Conservation (phyloP, 1,140 invertebrate species). For the Diploscapter pachys region DNA sequence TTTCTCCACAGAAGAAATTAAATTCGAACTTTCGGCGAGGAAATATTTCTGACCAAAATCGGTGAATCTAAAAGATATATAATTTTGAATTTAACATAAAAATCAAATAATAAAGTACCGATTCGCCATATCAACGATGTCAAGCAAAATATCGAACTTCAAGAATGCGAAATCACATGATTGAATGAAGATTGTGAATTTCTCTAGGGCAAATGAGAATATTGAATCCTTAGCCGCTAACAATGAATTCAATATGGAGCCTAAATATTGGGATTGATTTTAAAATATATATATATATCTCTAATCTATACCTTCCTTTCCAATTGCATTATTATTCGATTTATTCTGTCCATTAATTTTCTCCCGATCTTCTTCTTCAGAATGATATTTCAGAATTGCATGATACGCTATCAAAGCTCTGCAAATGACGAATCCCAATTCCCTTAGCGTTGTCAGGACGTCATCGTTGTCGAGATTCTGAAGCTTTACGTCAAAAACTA, state of each 20-base stretch:
- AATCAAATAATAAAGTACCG: slow-evolving; percentile 18
- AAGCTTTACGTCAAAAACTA: slow-evolving; percentile 14
- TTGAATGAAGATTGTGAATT: slow-evolving; percentile 39
- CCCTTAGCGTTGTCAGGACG: slow-evolving; percentile 29
- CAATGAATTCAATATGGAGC: slow-evolving; percentile 25
- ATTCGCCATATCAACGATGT: slow-evolving; percentile 50
- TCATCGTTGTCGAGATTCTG: slow-evolving; percentile 26
- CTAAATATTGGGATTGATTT: not conserved
- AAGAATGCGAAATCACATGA: slow-evolving; percentile 41
- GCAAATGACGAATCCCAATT: slow-evolving; percentile 45
- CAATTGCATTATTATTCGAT: slow-evolving; percentile 26
- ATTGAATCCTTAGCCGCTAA: slow-evolving; percentile 30
- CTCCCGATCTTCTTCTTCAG: slow-evolving; percentile 37
- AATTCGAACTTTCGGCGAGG: slow-evolving; percentile 34
- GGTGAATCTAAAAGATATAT: slow-evolving; percentile 31
- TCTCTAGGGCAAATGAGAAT: slow-evolving; percentile 38
- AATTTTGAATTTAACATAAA: slow-evolving; percentile 14
- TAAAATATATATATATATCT: no score
- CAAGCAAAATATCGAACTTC: slow-evolving; percentile 52
- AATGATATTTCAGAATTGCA: slow-evolving; percentile 43
- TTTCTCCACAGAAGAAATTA: slow-evolving; percentile 40
- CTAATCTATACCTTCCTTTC: not conserved
- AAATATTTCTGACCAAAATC: slow-evolving; percentile 50
- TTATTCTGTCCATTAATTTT: slow-evolving; percentile 8
- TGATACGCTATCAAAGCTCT: slow-evolving; percentile 43